Percentiles rank a stretch among this genome's conserved stretches.
Conservation (phyloP, 2,797 vertebrate species). For the Fratercula arctica region DNA sequence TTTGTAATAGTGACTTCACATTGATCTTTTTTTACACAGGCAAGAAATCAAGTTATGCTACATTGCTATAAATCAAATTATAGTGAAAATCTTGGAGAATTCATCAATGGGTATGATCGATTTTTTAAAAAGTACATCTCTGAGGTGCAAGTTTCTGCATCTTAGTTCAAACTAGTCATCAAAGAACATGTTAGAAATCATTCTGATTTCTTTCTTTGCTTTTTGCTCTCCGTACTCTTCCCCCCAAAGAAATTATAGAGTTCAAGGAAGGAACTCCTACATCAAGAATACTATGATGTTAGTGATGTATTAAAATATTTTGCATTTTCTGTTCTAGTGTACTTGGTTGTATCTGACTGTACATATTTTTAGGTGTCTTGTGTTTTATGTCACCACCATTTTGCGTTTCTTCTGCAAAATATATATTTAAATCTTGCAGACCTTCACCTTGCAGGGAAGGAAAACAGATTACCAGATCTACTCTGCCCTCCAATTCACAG, state of each 20-base stretch:
- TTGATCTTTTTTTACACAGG: neutral
- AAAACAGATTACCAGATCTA: neutral
- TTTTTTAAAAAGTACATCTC: neutral
- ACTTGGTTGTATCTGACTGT: neutral
- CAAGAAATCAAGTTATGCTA: conserved; percentile 20
- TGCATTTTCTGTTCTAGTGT: neutral
- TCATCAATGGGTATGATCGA: neutral
- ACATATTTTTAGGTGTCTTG: neutral
- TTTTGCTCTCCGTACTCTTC: neutral
- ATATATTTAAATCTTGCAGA: neutral
- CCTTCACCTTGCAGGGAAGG: neutral
- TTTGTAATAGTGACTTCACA: neutral
- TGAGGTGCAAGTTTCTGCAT: neutral
- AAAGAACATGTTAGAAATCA: neutral
- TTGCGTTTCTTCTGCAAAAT: neutral
- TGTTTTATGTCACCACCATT: neutral
- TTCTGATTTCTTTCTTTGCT: neutral
- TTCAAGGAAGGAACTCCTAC: neutral
- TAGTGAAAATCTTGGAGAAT: neutral
- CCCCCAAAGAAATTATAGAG: neutral
- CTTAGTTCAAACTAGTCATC: neutral
- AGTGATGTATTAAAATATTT: neutral
- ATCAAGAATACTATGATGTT: neutral
- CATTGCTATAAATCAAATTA: conserved; percentile 24
- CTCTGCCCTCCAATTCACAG: neutral